Conservation (phyloP, 2,888 invertebrate genomes). For the Pilophorus perplexus region DNA sequence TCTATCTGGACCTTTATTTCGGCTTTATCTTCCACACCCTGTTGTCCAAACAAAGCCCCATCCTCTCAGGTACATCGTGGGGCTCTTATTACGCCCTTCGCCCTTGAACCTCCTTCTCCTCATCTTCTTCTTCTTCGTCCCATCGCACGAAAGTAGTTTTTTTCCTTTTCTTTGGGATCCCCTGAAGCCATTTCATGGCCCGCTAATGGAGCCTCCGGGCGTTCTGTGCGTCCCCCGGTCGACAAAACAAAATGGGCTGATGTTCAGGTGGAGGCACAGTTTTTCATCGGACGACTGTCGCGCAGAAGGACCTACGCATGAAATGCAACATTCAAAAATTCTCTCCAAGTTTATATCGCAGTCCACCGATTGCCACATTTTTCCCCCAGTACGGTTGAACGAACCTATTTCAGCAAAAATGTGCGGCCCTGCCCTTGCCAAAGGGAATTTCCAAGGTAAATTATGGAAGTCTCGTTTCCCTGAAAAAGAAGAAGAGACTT, state of each 20-base stretch:
- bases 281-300: neutral
- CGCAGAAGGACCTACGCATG: neutral
- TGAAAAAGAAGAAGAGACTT: no score
- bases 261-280: neutral
- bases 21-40: no score
- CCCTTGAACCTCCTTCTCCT: constrained; percentile 3
- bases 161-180: constrained; percentile 1
- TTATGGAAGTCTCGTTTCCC: no score
- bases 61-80: neutral
- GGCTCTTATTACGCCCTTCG: constrained; percentile 5
- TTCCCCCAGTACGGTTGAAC: no score
- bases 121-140: neutral
- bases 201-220: no score
- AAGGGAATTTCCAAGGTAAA: no score
- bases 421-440: no score
- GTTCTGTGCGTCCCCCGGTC: neutral
- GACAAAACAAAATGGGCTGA: neutral
- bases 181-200: constrained; percentile 12
- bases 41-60: neutral
- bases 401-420: no score
- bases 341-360: no score
- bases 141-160: neutral
- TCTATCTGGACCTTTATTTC: no score
- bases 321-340: no score
- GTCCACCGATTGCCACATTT: no score